phyloP scores from a whole-genome alignment of 2,888 invertebrate species.

The Sclerodermus sp. region DNA sequence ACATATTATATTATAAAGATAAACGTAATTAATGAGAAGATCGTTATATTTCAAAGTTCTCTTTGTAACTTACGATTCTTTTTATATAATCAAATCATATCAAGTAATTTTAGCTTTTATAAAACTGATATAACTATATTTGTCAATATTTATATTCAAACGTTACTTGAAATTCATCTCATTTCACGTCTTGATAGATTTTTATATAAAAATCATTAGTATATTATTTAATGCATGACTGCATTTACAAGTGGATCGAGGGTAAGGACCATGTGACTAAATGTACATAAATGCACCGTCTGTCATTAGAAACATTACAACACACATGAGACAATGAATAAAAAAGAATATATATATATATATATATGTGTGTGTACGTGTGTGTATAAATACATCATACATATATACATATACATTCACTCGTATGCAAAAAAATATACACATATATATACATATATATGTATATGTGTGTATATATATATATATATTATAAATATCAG shows the following conservation, averaged over 20 bases:
- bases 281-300: conserved; percentile 55
- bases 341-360: conserved; percentile 1
- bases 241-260: conserved; percentile 30
- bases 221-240: not conserved
- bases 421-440: too few species aligned
- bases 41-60: not conserved
- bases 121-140: not conserved
- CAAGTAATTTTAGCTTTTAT: not conserved
- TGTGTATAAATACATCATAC: conserved; percentile 4
- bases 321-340: conserved; percentile 26
- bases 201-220: too few species aligned
- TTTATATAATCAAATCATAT: not conserved
- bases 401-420: too few species aligned
- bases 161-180: too few species aligned
- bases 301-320: conserved; percentile 49
- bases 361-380: not conserved
- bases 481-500: conserved; percentile 34
- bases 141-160: not conserved
- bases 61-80: not conserved
- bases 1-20: conserved; percentile 2
- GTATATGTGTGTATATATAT: conserved; percentile 22
- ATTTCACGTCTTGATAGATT: too few species aligned
- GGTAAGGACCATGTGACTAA: conserved; percentile 48
- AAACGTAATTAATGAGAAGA: not conserved
- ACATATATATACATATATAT: conserved; percentile 2